phyloP scores from a whole-genome alignment of 2,113 vertebrate genomes.

The Tachycineta bicolor region DNA sequence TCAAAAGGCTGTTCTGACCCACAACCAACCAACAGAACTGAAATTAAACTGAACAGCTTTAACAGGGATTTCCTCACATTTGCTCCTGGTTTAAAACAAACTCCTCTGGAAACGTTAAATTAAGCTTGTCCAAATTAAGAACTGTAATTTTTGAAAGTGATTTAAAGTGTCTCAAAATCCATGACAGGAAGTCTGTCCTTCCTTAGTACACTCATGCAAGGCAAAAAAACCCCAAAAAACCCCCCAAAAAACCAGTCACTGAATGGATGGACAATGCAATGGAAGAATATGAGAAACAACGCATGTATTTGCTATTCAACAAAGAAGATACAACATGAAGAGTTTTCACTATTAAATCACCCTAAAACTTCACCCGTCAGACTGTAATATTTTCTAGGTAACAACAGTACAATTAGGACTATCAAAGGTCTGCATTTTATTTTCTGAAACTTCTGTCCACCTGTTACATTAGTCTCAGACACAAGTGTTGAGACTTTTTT shows the following conservation, averaged over 20 bases:
- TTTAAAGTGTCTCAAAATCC: background rate
- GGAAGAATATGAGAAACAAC: conserved; percentile 64
- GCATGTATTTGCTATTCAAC: conserved; percentile 46
- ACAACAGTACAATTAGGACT: background rate
- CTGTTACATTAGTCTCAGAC: background rate
- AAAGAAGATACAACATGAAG: conserved; percentile 53
- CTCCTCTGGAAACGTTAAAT: background rate
- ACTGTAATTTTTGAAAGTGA: conserved; percentile 37
- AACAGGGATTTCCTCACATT: background rate
- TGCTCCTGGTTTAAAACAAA: background rate
- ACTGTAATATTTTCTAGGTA: background rate
- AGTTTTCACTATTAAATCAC: background rate
- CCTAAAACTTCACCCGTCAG: background rate
- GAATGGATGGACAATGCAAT: conserved; percentile 70
- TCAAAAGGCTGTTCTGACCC: background rate
- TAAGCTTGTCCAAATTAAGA: background rate
- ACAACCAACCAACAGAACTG: background rate
- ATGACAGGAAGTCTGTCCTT: background rate
- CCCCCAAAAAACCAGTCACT: conserved; percentile 16
- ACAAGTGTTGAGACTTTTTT: background rate
- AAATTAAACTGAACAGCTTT: background rate
- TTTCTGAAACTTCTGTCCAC: background rate
- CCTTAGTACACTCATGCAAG: conserved; percentile 27
- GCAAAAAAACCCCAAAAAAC: background rate
- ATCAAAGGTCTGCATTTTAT: background rate